A percentile compares a stretch with the other conserved stretches of the same genome.
Conservation (phyloP, 92 coral and sea anemone species). For the Scolanthus callimorphus region DNA sequence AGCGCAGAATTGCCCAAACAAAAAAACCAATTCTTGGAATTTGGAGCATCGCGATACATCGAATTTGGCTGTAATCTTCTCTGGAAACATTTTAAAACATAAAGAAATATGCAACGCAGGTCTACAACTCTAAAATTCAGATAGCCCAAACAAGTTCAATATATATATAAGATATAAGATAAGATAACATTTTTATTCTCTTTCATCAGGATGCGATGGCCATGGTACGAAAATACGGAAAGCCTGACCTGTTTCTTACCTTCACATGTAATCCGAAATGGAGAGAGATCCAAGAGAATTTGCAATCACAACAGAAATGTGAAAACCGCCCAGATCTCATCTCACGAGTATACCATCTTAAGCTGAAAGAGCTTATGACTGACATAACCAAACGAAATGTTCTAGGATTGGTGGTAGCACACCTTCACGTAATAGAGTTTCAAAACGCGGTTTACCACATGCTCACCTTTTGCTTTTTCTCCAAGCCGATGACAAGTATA, state of each 20-base stretch:
- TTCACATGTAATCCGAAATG: constrained; percentile 15
- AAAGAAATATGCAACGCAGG: too few relatives aligned
- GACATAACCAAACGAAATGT: background rate
- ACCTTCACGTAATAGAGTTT: background rate
- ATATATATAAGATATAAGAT: too few relatives aligned
- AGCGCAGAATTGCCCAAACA: too few relatives aligned
- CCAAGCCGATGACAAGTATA: background rate
- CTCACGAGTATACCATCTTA: background rate
- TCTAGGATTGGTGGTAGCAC: background rate
- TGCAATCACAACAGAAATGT: background rate
- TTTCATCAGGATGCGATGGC: too few relatives aligned
- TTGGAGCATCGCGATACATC: too few relatives aligned
- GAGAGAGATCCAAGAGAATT: constrained; percentile 9
- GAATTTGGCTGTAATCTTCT: too few relatives aligned
- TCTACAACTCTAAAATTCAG: too few relatives aligned
- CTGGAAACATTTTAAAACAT: too few relatives aligned
- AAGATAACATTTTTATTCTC: too few relatives aligned
- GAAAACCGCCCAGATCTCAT: constrained; percentile 7
- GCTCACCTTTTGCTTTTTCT: background rate
- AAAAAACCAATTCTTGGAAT: too few relatives aligned
- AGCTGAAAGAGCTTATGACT: constrained; percentile 1
- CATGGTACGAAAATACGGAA: constrained; percentile 23
- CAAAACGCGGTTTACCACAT: constrained; percentile 10
- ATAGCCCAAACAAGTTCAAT: too few relatives aligned
- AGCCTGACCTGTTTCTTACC: constrained; percentile 26